phyloP scores from a whole-genome alignment of 2,888 invertebrate genomes.

The Caenorhabditis angaria region DNA sequence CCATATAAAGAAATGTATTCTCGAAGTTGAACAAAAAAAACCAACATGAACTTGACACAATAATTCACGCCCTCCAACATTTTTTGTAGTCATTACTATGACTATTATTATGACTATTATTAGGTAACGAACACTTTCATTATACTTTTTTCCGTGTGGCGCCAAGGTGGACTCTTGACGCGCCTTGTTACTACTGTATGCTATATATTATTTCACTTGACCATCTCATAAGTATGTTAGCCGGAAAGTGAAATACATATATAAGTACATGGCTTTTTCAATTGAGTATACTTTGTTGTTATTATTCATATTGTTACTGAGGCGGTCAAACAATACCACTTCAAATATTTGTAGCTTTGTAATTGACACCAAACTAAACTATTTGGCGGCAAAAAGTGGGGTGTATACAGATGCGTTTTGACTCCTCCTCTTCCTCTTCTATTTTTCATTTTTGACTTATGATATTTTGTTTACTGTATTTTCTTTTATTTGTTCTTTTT shows the following conservation, averaged over 20 bases:
- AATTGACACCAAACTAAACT: background rate
- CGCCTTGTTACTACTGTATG: too few species aligned
- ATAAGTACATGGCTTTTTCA: background rate
- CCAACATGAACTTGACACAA: slow-evolving; percentile 2
- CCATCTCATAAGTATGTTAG: too few species aligned
- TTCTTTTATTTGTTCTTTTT: background rate
- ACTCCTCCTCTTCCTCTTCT: background rate
- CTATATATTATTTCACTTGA: background rate
- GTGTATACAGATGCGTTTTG: background rate
- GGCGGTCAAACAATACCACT: background rate
- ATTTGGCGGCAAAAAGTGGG: slow-evolving; percentile 1
- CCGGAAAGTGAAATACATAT: too few species aligned
- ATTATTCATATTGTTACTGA: background rate
- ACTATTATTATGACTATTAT: too few species aligned
- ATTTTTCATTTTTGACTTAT: too few species aligned
- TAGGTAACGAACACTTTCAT: slow-evolving; percentile 1
- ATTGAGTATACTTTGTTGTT: background rate
- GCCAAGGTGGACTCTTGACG: background rate
- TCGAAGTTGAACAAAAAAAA: background rate
- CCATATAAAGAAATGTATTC: too few species aligned
- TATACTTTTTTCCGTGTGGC: background rate
- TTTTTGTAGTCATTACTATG: background rate
- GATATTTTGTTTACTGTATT: background rate
- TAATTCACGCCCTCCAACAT: too few species aligned
- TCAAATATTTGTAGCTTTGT: slow-evolving; percentile 4